These are phyloP conservation scores for Drosophila mauritiana DNA, from an alignment of 1,140 invertebrate species.

Conservation along the genomic window DNA sequence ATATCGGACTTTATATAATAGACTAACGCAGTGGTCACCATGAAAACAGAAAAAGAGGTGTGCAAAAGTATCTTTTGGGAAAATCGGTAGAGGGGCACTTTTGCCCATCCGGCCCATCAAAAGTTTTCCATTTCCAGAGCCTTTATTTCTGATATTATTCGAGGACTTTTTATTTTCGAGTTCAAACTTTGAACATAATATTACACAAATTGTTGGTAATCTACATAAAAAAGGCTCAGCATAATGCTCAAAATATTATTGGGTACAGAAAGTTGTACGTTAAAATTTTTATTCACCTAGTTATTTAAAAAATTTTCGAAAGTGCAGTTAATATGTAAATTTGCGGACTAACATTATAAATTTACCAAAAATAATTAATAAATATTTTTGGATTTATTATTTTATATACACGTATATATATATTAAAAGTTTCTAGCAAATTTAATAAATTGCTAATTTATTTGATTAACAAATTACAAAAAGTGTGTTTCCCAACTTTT, in stretches of 20 bases:
- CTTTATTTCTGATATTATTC: slow-evolving; percentile 33
- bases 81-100: slow-evolving; percentile 41
- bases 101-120: slow-evolving; percentile 8
- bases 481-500: background rate
- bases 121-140: slow-evolving; percentile 47
- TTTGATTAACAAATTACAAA: too few relatives aligned
- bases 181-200: slow-evolving; percentile 63
- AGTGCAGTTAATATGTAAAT: background rate
- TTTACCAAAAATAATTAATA: too few relatives aligned
- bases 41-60: slow-evolving; percentile 33
- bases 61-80: slow-evolving; percentile 15
- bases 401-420: background rate
- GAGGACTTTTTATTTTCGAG: slow-evolving; percentile 59
- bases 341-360: too few relatives aligned
- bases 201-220: slow-evolving; percentile 70
- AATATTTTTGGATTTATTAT: too few relatives aligned
- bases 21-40: slow-evolving; percentile 47
- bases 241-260: slow-evolving; percentile 25
- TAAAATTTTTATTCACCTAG: slow-evolving; percentile 19
- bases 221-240: slow-evolving; percentile 50
- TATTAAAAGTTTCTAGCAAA: background rate
- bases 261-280: background rate
- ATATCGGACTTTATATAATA: slow-evolving; percentile 7
- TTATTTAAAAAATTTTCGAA: slow-evolving; percentile 26
- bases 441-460: background rate